phyloP scores from a whole-genome alignment of 2,113 vertebrate genomes.

The Chlorocebus sabaeus region DNA sequence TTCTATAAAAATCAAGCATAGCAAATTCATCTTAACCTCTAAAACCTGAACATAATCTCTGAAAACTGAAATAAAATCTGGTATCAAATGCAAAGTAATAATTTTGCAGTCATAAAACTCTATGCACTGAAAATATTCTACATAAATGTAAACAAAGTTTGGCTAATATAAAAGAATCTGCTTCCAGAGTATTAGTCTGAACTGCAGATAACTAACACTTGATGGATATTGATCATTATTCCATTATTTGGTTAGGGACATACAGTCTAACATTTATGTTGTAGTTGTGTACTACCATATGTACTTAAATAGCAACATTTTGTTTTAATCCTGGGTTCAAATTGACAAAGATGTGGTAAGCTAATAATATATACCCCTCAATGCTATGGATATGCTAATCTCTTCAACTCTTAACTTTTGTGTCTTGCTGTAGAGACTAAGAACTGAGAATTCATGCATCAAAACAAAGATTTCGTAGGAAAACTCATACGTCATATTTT shows the following conservation, averaged over 20 bases:
- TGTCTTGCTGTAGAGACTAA: constrained; percentile 16
- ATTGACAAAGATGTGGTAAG: background rate
- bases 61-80: constrained; percentile 6
- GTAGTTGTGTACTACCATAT: background rate
- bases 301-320: constrained; percentile 27
- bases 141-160: constrained; percentile 30
- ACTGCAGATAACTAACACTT: background rate
- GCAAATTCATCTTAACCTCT: constrained; percentile 24
- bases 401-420: background rate
- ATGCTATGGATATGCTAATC: background rate
- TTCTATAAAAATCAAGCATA: background rate
- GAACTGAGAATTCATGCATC: constrained; percentile 5
- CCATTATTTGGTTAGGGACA: background rate
- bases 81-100: background rate
- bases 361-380: background rate
- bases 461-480: constrained; percentile 29
- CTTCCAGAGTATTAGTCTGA: background rate
- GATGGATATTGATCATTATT: background rate
- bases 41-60: background rate
- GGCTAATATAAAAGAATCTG: background rate
- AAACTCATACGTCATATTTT: background rate
- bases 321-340: background rate
- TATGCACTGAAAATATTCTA: background rate
- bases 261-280: background rate
- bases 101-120: background rate